These are phyloP conservation scores for Gallinago nigripennis DNA, from an alignment of 2,797 vertebrate species.

Conservation along the genomic window DNA sequence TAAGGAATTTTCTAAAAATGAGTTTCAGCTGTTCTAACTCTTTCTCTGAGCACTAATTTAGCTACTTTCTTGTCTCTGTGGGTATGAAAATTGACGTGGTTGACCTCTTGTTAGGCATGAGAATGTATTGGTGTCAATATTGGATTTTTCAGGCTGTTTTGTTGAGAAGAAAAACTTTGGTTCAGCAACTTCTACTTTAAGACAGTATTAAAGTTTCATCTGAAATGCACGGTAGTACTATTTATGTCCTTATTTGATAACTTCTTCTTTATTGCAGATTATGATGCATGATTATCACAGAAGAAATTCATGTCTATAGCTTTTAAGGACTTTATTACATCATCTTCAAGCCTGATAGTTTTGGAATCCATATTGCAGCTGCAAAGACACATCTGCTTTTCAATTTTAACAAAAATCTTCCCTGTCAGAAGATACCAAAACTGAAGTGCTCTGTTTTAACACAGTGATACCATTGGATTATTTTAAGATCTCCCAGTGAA, in stretches of 20 bases:
- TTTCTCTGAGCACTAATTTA: background rate
- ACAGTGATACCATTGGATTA: constrained; percentile 69
- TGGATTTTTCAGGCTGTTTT: background rate
- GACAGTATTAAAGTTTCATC: background rate
- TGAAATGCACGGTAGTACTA: background rate
- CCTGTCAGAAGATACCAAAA: constrained; percentile 71
- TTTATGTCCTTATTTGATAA: background rate
- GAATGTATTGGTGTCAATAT: background rate
- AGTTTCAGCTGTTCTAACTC: background rate
- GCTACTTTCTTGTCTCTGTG: background rate
- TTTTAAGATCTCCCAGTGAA: constrained; percentile 38
- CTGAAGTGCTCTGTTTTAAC: constrained; percentile 67
- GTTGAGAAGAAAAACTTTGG: background rate
- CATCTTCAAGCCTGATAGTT: constrained; percentile 98
- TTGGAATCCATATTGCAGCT: constrained; percentile 84
- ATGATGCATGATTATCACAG: constrained; percentile 93
- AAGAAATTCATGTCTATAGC: constrained; percentile 98
- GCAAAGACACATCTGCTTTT: constrained; percentile 63
- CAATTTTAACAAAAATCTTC: constrained; percentile 59
- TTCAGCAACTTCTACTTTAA: background rate
- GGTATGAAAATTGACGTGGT: background rate
- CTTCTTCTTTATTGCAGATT: constrained; percentile 80
- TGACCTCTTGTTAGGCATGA: background rate
- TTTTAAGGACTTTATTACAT: constrained; percentile 95
- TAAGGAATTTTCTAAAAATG: background rate